A percentile compares a stretch with the other conserved stretches of the same genome.
phyloP scores from a whole-genome alignment of 2,113 vertebrate species.

The Planiliza haematocheilus region DNA sequence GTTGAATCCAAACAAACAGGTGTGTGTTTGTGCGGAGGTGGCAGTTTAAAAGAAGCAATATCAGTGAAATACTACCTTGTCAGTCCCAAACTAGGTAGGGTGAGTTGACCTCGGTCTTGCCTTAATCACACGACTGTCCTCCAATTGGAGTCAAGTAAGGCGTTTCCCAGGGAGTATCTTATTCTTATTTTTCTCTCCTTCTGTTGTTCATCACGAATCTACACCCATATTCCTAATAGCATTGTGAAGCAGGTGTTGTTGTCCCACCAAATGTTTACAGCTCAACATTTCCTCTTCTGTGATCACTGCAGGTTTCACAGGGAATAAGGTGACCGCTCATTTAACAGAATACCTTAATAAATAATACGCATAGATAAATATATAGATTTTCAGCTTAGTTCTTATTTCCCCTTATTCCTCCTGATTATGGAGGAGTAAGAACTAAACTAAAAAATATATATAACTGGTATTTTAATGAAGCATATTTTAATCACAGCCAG shows the following conservation, averaged over 20 bases:
- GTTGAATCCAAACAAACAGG: not conserved
- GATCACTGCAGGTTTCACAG: slow-evolving; percentile 36
- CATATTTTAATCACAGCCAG: too few relatives aligned
- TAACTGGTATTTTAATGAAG: not conserved
- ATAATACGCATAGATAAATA: too few relatives aligned
- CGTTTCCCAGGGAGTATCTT: slow-evolving; percentile 30
- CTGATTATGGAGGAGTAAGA: not conserved
- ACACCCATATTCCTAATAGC: slow-evolving; percentile 33
- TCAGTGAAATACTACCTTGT: slow-evolving; percentile 41
- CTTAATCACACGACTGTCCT: slow-evolving; percentile 54
- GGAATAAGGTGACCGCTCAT: slow-evolving; percentile 1
- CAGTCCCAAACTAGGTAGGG: slow-evolving; percentile 16
- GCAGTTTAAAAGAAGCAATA: slow-evolving; percentile 67
- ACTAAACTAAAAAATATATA: not conserved
- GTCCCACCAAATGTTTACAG: slow-evolving; percentile 61
- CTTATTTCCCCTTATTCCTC: too few relatives aligned
- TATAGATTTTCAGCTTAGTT: too few relatives aligned
- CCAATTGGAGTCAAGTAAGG: slow-evolving; percentile 1
- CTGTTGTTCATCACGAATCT: slow-evolving; percentile 34
- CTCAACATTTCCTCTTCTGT: slow-evolving; percentile 17
- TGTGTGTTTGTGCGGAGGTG: too few relatives aligned
- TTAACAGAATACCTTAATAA: not conserved
- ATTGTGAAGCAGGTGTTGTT: slow-evolving; percentile 37
- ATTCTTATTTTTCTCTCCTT: slow-evolving; percentile 4
- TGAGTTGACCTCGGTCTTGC: slow-evolving; percentile 35